Base-by-base conservation (phyloP, 2,797 vertebrate genomes). In the Delichon dasypus region DNA sequence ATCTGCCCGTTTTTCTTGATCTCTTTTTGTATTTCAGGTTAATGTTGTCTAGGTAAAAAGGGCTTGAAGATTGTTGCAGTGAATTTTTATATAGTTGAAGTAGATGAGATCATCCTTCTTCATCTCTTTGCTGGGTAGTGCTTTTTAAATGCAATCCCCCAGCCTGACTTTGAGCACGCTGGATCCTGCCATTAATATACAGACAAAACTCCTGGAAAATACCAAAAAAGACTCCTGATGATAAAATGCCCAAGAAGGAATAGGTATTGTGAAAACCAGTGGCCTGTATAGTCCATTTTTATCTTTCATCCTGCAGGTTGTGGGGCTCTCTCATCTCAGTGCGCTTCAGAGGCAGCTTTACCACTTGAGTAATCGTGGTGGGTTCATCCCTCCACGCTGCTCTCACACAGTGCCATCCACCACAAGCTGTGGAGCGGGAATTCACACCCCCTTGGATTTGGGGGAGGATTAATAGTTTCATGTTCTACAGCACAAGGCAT, bases 51-150 rank as follows among this genome's bases (percentile, higher is more conserved):
- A 64, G 83, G 80, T 92, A 82, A 70, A 92, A 90, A 79, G 17
- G 23, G 10, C 30, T 70, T 67, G 71, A 70, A 90, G 74, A 57
- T 30, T 25, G 36, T 73, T 86, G 74, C 91, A 81, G 66, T 78
- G 88, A 85, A 38, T 88, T 89, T 95, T 95, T 75, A 44, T 88
- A 4, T 53, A 48, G 55, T 13, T 75, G 76, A 85, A 95, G 76
- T 36, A 65, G 93, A 84, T 95, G 94, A 96, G 76, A 75, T 95
- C 94, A 91, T 95, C 44, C 77, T 86, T n/a, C 76, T 96, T 94
- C 88, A 81, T 89, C 82, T 94, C 88, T 76, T 92, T 38, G n/a
- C 79, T 36, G 90, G 38, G 60, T 81, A 60, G 48, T 87, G 86
- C 77, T 71, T 93, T 92, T 82, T 68, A 81, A 89, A 71, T 84